Base-by-base conservation (phyloP, 2,113 vertebrate species). In the Butorides virescens region DNA sequence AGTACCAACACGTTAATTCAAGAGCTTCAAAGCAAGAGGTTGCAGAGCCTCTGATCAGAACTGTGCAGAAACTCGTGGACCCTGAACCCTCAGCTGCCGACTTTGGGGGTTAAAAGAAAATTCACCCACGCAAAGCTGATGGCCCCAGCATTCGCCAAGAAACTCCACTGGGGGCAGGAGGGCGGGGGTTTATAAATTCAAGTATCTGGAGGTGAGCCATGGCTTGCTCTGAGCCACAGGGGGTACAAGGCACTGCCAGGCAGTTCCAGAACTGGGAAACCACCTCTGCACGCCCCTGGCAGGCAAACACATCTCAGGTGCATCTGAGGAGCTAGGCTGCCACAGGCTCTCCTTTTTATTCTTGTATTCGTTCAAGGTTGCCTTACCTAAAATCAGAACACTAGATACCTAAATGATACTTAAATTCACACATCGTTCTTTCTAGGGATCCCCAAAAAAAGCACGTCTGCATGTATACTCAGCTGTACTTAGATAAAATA, bases 221-320 rank as follows among this genome's bases (percentile, higher is more conserved):
- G 20, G 27, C n/a, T 56, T 39, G 23, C 46, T 49, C 47, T 30
- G 21, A 88, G 47, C n/a, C 59, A 16, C 2, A 8, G 15, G 1
- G 27, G 26, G 13, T n/a, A 66, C 9, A n/a, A 49, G 13, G 10
- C 8, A 25, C 44, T 15, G 20, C 26, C 8, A 10, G 15, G 55
- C 1, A 19, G 16, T 15, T n/a, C 46, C n/a, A 34, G 22, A 63
- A 53, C 3, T 9, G 34, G 29, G 36, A 46, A 76, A 65, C 4
- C 29, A 13, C 7, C 13, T 75, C 20, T 10, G 16, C 15, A 8
- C 1, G 6, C 17, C 13, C 5, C 1, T 37, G 15, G 23, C 8
- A 50, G 4, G 46, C 8, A 76, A 65, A 61, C 0, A 0, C 1
- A 2, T 44, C 63, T 55, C 6, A 0, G 19, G 17, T 29, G 52